Evolutionary conservation across 1,140 invertebrate species (phyloP).

Genomic region (Vollenhovia emeryi): DNA sequence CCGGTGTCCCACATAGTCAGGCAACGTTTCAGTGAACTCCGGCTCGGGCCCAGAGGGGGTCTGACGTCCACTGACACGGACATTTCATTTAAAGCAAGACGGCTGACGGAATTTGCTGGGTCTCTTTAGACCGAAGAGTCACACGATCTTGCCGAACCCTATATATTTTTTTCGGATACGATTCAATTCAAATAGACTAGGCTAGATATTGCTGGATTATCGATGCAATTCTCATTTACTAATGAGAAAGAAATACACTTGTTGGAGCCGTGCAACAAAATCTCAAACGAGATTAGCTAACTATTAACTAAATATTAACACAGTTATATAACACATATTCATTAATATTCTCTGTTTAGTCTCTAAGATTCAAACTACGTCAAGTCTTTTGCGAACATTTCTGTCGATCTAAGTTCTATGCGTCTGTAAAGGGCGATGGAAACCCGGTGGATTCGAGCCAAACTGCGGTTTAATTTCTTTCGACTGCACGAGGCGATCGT

Average conservation of each 20-base stretch:
- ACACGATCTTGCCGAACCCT: constrained; percentile 57
- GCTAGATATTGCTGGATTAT: background rate
- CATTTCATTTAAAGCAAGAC: constrained; percentile 74
- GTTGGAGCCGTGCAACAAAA: background rate
- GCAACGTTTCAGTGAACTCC: constrained; percentile 14
- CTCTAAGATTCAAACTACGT: background rate
- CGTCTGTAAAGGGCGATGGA: constrained; percentile 25
- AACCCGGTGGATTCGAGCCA: constrained; percentile 7
- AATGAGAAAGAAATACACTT: background rate
- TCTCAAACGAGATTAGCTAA: background rate
- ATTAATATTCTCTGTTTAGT: background rate
- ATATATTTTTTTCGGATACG: constrained; percentile 54
- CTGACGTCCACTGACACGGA: constrained; percentile 69
- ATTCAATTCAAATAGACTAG: constrained; percentile 19
- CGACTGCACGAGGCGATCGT: constrained; percentile 65
- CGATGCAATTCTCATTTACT: background rate
- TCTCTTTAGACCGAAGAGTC: constrained; percentile 5
- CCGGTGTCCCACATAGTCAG: constrained; percentile 58
- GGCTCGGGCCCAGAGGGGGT: constrained; percentile 68
- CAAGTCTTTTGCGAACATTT: constrained; percentile 45
- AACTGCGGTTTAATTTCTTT: constrained; percentile 67
- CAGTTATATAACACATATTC: too few species aligned
- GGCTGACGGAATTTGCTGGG: constrained; percentile 50
- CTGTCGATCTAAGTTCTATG: constrained; percentile 43
- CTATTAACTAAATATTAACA: too few species aligned